Evolutionary conservation across 2,888 invertebrate species (phyloP), one percentile per base, ranked within the genome.

Genomic region (Pediacus dermestoides): DNA sequence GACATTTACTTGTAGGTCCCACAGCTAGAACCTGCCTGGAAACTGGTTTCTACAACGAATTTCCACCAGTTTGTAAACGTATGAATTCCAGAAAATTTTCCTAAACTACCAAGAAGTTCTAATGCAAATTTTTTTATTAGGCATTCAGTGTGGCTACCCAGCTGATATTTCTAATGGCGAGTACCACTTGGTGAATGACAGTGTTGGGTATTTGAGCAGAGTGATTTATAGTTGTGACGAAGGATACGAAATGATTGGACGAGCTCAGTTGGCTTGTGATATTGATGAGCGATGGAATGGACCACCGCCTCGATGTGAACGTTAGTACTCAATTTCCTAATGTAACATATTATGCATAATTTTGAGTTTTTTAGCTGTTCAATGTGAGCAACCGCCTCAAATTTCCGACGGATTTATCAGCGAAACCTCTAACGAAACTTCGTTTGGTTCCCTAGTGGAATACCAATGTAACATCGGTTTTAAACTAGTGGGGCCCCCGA

Each of bases 241-340:
- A 31, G 92, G 92, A 10, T 88, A 82, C 70, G 86, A 88, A 69
- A 86, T 93, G 82, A 80, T 82, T 27, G 87, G 92, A 11, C 77
- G 91, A 15, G 83, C 88, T 0, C 75, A 86, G 49, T 74, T 93
- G 8, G 85, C 88, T 2, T 93, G 93, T 58, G 93, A 93, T 66
- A 85, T 91, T 53, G 92, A 93, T 57, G 90, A 90, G 65, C 76
- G 90, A 34, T 93, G 92, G 92, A 91, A 92, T 59, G 92, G 92
- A 27, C 92, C 92, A 2, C 92, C 92, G 32, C 92, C 92, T 1
- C 72, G 84, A 54, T 92, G 92, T 67, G 88, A 90, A 67, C 78
- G 86, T 86, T 63, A 73, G 72, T 68, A 7, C 23, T 23, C 42
- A 31, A 31, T 31, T 31, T 16, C 4, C 13, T 28, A 8, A 6